Conservation (phyloP, 2,113 vertebrate species). For the Mirza zaza region DNA sequence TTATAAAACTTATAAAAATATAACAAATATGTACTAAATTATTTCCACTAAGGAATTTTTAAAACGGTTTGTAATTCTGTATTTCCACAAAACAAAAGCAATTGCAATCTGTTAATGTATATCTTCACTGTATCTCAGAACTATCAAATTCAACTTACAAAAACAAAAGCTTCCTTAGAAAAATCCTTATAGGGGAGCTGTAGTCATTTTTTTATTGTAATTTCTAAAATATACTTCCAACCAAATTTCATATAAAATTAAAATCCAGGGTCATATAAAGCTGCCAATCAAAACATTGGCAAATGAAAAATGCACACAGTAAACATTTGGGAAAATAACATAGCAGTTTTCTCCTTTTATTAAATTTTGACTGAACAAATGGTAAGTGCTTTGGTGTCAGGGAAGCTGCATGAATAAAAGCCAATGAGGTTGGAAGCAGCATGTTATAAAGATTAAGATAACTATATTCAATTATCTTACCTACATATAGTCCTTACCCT, state of each 20-base stretch:
- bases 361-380: conserved; percentile 80
- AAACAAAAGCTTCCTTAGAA: conserved; percentile 49
- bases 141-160: background rate
- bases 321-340: conserved; percentile 74
- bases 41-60: conserved; percentile 4
- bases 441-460: conserved; percentile 78
- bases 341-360: conserved; percentile 75
- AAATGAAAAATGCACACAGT: conserved; percentile 65
- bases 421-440: conserved; percentile 54
- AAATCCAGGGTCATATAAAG: conserved; percentile 60
- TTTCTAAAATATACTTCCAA: conserved; percentile 65
- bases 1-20: conserved; percentile 13
- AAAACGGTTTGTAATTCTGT: background rate
- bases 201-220: conserved; percentile 55
- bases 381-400: conserved; percentile 69
- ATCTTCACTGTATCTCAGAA: background rate
- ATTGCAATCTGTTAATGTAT: background rate
- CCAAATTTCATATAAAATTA: conserved; percentile 75
- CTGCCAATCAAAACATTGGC: conserved; percentile 65
- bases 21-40: background rate
- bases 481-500: background rate
- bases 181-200: background rate
- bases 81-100: conserved; percentile 10
- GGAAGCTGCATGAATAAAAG: conserved; percentile 62
- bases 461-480: conserved; percentile 67